These are phyloP conservation scores for Anthoscopus minutus DNA, from an alignment of 2,113 vertebrate species.

Conservation along the genomic window DNA sequence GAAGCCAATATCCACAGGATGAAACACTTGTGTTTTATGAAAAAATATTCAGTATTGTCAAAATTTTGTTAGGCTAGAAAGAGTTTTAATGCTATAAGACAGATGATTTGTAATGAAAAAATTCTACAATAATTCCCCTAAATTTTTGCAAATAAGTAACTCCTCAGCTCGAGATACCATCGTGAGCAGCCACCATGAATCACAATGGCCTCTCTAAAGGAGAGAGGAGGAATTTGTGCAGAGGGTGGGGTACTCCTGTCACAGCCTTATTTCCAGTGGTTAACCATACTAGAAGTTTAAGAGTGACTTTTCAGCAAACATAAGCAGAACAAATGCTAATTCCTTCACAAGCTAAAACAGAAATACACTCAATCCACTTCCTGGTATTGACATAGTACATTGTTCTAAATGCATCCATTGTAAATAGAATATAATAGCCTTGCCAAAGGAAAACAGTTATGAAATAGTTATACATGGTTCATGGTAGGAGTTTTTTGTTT, in stretches of 20 bases:
- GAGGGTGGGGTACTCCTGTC: background rate
- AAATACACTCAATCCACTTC: slow-evolving; percentile 68
- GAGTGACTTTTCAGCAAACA: slow-evolving; percentile 26
- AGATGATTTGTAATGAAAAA: background rate
- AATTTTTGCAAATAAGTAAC: background rate
- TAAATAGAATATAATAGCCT: slow-evolving; percentile 63
- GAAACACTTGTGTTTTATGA: no score
- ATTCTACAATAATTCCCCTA: background rate
- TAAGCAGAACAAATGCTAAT: background rate
- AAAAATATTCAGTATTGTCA: background rate
- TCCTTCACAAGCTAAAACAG: slow-evolving; percentile 42
- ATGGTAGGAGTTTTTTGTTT: background rate
- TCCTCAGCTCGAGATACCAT: background rate
- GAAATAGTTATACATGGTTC: background rate
- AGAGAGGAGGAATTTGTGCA: background rate
- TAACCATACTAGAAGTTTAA: background rate
- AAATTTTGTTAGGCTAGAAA: background rate
- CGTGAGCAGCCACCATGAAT: background rate
- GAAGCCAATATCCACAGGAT: no score
- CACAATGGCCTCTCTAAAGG: background rate
- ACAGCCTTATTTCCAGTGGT: background rate
- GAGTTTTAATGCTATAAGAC: fast-evolving
- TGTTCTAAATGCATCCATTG: slow-evolving; percentile 81
- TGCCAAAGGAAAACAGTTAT: slow-evolving; percentile 15
- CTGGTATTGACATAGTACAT: slow-evolving; percentile 81